These are phyloP conservation scores for Oncorhynchus tshawytscha DNA, from an alignment of 2,113 vertebrate genomes.

Conservation along the genomic window DNA sequence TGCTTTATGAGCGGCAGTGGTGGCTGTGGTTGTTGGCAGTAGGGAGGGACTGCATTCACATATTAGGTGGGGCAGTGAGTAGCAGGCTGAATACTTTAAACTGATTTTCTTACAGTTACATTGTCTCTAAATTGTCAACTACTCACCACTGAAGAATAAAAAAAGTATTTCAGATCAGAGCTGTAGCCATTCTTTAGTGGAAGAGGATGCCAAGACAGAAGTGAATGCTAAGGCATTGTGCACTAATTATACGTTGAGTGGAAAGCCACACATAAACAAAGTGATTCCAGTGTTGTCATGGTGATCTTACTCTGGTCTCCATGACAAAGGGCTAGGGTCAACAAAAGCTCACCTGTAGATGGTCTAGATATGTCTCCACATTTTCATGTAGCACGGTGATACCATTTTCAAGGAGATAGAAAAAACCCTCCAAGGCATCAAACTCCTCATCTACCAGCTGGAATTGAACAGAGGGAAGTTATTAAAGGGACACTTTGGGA, in stretches of 20 bases:
- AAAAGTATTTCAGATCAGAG: neutral
- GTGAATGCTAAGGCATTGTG: neutral
- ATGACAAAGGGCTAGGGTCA: neutral
- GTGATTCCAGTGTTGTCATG: neutral
- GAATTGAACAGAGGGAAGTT: neutral
- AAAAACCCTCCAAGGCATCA: constrained; percentile 80
- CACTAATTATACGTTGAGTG: no score
- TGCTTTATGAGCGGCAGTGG: neutral
- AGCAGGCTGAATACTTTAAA: neutral
- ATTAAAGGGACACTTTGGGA: neutral
- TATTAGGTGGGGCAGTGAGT: neutral
- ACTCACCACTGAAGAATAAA: neutral
- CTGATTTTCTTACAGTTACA: neutral
- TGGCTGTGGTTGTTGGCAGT: neutral
- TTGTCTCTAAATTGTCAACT: neutral
- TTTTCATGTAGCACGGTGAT: constrained; percentile 82
- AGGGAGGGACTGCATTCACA: neutral
- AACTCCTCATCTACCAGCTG: constrained; percentile 90
- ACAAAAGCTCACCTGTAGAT: constrained; percentile 78
- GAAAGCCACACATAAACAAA: neutral
- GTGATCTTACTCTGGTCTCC: neutral
- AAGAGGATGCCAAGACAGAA: neutral
- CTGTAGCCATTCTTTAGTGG: neutral
- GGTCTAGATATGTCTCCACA: constrained; percentile 74
- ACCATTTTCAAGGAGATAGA: constrained; percentile 79